A percentile compares a stretch with the other conserved stretches of the same genome.
These are phyloP conservation scores for Andrena bicolor DNA, from an alignment of 2,888 invertebrate genomes.

Conservation along the genomic window DNA sequence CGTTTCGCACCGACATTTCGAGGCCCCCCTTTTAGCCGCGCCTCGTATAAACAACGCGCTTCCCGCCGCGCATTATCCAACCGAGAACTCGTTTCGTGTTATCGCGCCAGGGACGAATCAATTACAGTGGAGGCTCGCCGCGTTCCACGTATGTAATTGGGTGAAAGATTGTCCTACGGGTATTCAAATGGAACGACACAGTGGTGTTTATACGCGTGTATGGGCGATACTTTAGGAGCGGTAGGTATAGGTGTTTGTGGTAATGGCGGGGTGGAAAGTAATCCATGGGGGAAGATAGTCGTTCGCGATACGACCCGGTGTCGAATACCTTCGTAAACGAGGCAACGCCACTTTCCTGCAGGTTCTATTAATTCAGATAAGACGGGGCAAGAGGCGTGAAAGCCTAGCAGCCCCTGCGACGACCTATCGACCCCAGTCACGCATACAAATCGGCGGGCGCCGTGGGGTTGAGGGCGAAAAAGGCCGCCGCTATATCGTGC, in stretches of 20 bases:
- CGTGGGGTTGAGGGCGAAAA: neutral
- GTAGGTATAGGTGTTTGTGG: neutral
- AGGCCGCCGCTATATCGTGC: neutral
- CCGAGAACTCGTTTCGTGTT: neutral
- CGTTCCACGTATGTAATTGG: neutral
- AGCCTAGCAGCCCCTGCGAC: neutral
- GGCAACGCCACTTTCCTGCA: neutral
- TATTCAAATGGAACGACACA: neutral
- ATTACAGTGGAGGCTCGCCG: neutral
- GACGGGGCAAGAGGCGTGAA: neutral
- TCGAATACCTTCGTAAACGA: neutral
- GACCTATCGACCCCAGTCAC: slow-evolving; percentile 27
- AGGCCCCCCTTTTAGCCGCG: neutral
- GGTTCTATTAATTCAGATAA: slow-evolving; percentile 12
- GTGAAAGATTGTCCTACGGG: neutral
- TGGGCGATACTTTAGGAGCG: neutral
- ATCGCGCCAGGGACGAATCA: neutral
- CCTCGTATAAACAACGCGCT: slow-evolving; percentile 8
- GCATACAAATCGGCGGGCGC: slow-evolving; percentile 32
- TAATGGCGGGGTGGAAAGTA: neutral
- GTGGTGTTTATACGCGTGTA: neutral
- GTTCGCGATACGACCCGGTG: slow-evolving; percentile 2
- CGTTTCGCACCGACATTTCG: slow-evolving; percentile 12
- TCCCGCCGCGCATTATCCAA: slow-evolving; percentile 2
- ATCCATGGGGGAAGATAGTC: too few species aligned